Percentiles rank a stretch among this genome's conserved stretches.
phyloP scores from a whole-genome alignment of 2,888 invertebrate genomes.

The Melikaiella ostensackeni region DNA sequence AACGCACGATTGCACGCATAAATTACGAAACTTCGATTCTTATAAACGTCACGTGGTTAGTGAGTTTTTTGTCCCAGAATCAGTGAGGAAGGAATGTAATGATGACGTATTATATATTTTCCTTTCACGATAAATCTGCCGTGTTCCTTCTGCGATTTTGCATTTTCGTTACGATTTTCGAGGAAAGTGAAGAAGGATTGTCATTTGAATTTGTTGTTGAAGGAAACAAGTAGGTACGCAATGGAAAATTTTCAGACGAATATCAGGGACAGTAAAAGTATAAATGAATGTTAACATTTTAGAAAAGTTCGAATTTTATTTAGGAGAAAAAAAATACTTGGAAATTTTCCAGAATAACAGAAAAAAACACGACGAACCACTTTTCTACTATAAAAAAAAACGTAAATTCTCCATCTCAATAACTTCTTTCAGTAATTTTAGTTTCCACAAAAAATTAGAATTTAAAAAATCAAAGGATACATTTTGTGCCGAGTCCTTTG shows the following conservation, averaged over 20 bases:
- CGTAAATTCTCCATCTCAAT: too few species aligned
- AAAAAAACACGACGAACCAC: too few species aligned
- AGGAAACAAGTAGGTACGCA: neutral
- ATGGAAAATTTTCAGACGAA: neutral
- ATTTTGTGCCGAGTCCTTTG: too few species aligned
- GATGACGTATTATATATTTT: constrained; percentile 5
- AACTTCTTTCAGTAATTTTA: too few species aligned
- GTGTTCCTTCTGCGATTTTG: neutral
- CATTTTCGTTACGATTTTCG: neutral
- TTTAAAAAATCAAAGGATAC: too few species aligned
- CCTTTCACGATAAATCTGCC: neutral
- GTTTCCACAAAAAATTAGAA: too few species aligned
- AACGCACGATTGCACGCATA: constrained; percentile 35
- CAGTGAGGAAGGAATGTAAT: constrained; percentile 3
- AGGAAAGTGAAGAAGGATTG: neutral
- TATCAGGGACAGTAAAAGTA: neutral
- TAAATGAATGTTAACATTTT: neutral
- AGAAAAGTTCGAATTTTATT: neutral
- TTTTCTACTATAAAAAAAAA: too few species aligned
- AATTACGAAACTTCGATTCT: constrained; percentile 30
- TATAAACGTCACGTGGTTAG: constrained; percentile 15
- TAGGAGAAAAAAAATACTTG: neutral
- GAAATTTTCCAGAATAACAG: too few species aligned
- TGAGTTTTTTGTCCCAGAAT: constrained; percentile 7
- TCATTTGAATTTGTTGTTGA: neutral